Base-by-base conservation (phyloP, 30 jellyfish, hydroid and myxozoan genomes). In the Rhopilema esculentum region DNA sequence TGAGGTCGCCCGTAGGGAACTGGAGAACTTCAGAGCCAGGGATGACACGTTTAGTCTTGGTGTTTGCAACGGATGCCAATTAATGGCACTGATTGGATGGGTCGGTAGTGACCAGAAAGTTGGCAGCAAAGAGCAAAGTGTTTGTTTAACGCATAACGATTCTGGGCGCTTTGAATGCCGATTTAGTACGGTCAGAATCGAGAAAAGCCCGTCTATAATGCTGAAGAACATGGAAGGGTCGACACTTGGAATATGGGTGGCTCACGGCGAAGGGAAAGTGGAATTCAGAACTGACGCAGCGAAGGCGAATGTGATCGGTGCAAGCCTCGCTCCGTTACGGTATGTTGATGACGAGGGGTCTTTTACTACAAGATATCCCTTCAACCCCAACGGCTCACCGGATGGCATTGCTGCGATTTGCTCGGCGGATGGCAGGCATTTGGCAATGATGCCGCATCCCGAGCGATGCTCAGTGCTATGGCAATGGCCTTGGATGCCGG, bases 381-480 rank as follows among this genome's bases (percentile, higher is more conserved):
- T 65, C 19, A 93, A 93, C 50, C 98, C 97, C 0, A 93, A 93
- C 40, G 97, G 98, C 16, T 88, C 98, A 0, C 94, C 93, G 27
- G 91, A 79, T 27, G 98, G 98, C 16, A 83, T 93, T 27, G 96
- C 98, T 27, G 97, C 97, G 49, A 29, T 93, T 23, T 88, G 97
- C 77, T 88, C 98, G 18, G 30, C 86, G 16, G 98, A 93, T 40
- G 98, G 98, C n/a, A 88, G 98, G 77, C 97, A 88, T 65, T 74
- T 88, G 49, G 97, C 97, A 19, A 88, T 93, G 97, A 93, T 93
- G 98, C 98, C 98, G 12, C 98, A 93, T 64, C 98, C 98, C 8
- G 98, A 93, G 78, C 31, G 98, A 33, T 83, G 91, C 72, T 66
- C 95, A 18, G 30, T 75, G 8, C 66, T 77, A 72, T 88, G 97